Percentiles rank a stretch among this genome's conserved stretches.
phyloP scores from a whole-genome alignment of 1,140 invertebrate genomes.

The Trichoplusia ni region DNA sequence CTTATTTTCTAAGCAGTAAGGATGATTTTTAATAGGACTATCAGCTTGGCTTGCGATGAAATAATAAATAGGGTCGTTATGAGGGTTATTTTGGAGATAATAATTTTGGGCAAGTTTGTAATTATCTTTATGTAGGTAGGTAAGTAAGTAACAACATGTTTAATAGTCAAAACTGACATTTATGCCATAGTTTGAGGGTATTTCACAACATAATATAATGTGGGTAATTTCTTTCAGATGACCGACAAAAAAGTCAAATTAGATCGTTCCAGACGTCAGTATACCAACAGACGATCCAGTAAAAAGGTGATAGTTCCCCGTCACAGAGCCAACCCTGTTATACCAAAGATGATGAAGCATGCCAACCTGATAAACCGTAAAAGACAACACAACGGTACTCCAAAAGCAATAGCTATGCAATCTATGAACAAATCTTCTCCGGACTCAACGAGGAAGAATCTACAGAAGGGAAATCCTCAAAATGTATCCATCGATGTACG shows the following conservation, averaged over 20 bases:
- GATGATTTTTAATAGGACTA: too few relatives aligned
- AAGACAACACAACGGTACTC: constrained; percentile 38
- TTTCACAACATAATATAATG: neutral
- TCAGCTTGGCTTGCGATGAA: too few relatives aligned
- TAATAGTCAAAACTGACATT: too few relatives aligned
- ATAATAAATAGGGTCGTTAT: too few relatives aligned
- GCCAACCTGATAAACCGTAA: constrained; percentile 36
- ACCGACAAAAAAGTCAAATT: constrained; percentile 38
- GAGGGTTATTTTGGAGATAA: too few relatives aligned
- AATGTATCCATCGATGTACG: constrained; percentile 33
- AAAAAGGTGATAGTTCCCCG: constrained; percentile 47
- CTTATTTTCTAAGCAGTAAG: too few relatives aligned
- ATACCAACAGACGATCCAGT: constrained; percentile 42
- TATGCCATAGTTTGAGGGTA: too few relatives aligned
- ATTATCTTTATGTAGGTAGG: too few relatives aligned
- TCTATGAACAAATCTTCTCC: constrained; percentile 42
- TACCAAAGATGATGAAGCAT: constrained; percentile 46
- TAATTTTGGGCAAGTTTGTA: too few relatives aligned
- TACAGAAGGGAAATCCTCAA: constrained; percentile 20
- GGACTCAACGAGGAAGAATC: constrained; percentile 50
- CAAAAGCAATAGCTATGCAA: neutral
- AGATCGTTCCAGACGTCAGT: constrained; percentile 38
- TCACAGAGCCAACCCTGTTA: constrained; percentile 50
- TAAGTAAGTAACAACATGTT: too few relatives aligned
- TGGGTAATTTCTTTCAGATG: constrained; percentile 30